Evolutionary conservation across 2,113 vertebrate genomes (phyloP).

Genomic region (Marcusenius ussheri): DNA sequence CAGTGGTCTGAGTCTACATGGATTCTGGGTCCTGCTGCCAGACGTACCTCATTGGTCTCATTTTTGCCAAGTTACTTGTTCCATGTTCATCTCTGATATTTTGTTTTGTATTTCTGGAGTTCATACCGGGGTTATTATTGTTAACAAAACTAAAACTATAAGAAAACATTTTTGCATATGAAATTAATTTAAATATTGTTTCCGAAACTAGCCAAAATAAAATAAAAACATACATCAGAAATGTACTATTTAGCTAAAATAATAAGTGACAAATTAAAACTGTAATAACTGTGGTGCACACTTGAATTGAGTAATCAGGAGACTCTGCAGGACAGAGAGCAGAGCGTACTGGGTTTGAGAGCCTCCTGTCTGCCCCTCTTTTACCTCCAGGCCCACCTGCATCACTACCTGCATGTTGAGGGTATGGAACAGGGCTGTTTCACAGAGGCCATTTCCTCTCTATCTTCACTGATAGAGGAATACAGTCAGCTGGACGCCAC

Average conservation of each 20-base stretch:
- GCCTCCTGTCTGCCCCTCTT: not conserved
- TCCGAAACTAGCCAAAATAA: not conserved
- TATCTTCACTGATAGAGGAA: constrained; percentile 79
- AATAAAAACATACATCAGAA: not conserved
- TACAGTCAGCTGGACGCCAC: constrained; percentile 73
- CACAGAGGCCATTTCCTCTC: constrained; percentile 70
- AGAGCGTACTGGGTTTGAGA: not conserved
- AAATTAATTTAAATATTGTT: not conserved
- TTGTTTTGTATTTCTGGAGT: not conserved
- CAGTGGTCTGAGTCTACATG: not conserved
- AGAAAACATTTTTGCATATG: not conserved
- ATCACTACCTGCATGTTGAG: constrained; percentile 84
- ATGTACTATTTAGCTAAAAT: not conserved
- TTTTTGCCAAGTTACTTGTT: not conserved
- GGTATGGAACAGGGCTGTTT: constrained; percentile 85
- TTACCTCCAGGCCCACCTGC: constrained; percentile 78
- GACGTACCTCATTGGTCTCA: not conserved
- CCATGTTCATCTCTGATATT: not conserved
- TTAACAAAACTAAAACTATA: not conserved
- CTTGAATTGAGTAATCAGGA: not conserved
- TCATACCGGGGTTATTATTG: not conserved
- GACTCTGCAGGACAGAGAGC: not conserved
- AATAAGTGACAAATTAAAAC: not conserved
- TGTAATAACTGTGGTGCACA: not conserved
- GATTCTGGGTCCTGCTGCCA: not conserved